Percentiles rank a stretch among this genome's conserved stretches.
These are phyloP conservation scores for Venusia cambrica DNA, from an alignment of 2,888 invertebrate genomes.

Conservation along the genomic window DNA sequence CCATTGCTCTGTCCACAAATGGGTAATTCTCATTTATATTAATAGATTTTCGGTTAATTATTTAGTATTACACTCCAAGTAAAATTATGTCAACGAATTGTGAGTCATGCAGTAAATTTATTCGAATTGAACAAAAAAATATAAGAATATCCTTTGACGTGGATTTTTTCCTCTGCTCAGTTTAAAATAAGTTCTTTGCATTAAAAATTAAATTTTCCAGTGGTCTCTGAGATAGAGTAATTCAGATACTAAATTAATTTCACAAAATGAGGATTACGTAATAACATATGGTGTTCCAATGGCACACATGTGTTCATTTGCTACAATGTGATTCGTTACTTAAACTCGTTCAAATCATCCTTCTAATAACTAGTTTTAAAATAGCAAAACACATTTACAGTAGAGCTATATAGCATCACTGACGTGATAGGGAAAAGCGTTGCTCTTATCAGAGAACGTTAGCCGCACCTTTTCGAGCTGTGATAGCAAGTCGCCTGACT, in stretches of 20 bases:
- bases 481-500: conserved; percentile 65
- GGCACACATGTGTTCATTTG: conserved; percentile 62
- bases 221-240: conserved; percentile 24
- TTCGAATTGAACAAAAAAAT: too few species aligned
- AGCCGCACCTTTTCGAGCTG: conserved; percentile 74
- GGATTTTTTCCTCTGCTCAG: neutral
- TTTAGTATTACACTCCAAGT: too few species aligned
- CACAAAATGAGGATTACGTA: conserved; percentile 57
- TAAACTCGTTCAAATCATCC: conserved; percentile 43
- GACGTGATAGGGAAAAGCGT: conserved; percentile 72
- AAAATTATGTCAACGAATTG: too few species aligned
- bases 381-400: conserved; percentile 50
- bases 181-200: neutral
- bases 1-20: conserved; percentile 25
- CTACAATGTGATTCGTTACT: conserved; percentile 44
- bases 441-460: conserved; percentile 74
- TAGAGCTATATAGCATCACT: conserved; percentile 55
- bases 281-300: conserved; percentile 63
- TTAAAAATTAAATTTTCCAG: too few species aligned
- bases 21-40: conserved; percentile 26
- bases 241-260: conserved; percentile 40
- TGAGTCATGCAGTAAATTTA: too few species aligned
- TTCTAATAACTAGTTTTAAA: conserved; percentile 41
- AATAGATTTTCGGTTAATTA: too few species aligned
- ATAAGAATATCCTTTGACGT: neutral